Evolutionary conservation across 2,888 invertebrate species (phyloP), one percentile per base, ranked within the genome.

Genomic region (Eilema depressum): DNA sequence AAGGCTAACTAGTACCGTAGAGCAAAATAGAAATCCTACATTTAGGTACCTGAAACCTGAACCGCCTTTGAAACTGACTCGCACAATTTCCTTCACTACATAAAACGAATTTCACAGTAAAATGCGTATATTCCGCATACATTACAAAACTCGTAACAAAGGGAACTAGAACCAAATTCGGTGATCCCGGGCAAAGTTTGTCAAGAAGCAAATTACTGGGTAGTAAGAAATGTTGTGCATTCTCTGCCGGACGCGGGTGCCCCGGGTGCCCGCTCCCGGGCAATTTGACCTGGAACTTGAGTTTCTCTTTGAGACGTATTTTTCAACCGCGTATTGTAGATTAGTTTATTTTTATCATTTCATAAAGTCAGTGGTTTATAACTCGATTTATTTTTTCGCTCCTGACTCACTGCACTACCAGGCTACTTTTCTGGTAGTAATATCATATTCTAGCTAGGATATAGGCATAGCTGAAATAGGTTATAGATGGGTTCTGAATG

Each of bases 181-280:
- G 86, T 78, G 79, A 83, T 88, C 87, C 75, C 83, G 66, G 78
- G 82, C 81, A 77, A 91, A 91, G 88, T 91, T 92, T 85, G 85
- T 84, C 86, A 85, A 88, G 86, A 83, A 82, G 86, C 84, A 88
- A 90, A 92, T 91, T 91, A 90, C 88, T 88, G 87, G 86, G 84
- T 82, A 77, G 81, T 86, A 89, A 89, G 90, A 90, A 89, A 87
- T 83, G 85, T 71, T 77, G 78, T 77, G 82, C 76, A 79, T 85
- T 79, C 75, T 77, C 68, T 64, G 56, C 41, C 65, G 79, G 73
- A 75, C 71, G 73, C 65, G 70, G 61, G 70, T 68, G 61, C 28
- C 28, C 20, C 30, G 28, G 14, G 30, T 69, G 25, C 41, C 25
- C 26, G 20, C 72, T 72, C 63, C 25, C 37, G 30, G 53, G 53